These are phyloP conservation scores for Oreochromis aureus DNA, from an alignment of 2,113 vertebrate genomes.

Conservation along the genomic window DNA sequence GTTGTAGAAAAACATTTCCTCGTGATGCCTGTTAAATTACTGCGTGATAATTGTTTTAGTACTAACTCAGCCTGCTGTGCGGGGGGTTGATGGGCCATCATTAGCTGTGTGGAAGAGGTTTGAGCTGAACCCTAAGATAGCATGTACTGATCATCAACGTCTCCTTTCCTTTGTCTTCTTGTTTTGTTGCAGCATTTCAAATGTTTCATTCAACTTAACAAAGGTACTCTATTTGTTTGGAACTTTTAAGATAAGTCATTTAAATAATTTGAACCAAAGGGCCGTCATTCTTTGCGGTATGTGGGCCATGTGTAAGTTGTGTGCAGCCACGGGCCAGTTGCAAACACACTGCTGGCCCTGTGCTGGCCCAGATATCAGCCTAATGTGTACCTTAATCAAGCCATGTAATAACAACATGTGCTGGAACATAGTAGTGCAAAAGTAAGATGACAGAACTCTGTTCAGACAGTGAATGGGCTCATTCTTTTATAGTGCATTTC, in stretches of 20 bases:
- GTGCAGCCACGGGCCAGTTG: not conserved
- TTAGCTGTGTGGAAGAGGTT: not conserved
- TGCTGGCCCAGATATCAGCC: not conserved
- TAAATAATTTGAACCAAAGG: not conserved
- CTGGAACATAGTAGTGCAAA: not conserved
- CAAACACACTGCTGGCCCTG: not conserved
- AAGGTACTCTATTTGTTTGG: not conserved
- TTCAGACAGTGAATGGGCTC: not conserved
- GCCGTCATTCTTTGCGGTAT: fast-evolving
- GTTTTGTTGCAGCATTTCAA: not conserved
- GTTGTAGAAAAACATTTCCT: slow-evolving; percentile 2
- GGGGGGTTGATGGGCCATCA: slow-evolving; percentile 27
- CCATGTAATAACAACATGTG: not conserved
- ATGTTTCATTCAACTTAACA: not conserved
- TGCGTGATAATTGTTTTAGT: slow-evolving; percentile 48
- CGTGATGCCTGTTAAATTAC: slow-evolving; percentile 35
- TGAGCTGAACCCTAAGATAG: not conserved
- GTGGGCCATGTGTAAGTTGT: not conserved
- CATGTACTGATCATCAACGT: not conserved
- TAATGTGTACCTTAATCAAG: not conserved
- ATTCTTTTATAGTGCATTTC: fast-evolving
- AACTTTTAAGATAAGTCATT: not conserved
- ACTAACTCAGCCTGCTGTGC: not conserved
- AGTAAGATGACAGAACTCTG: not conserved
- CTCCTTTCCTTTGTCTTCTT: not conserved